These are phyloP conservation scores for Pelodytes ibericus DNA, from an alignment of 2,797 vertebrate species.

Conservation along the genomic window DNA sequence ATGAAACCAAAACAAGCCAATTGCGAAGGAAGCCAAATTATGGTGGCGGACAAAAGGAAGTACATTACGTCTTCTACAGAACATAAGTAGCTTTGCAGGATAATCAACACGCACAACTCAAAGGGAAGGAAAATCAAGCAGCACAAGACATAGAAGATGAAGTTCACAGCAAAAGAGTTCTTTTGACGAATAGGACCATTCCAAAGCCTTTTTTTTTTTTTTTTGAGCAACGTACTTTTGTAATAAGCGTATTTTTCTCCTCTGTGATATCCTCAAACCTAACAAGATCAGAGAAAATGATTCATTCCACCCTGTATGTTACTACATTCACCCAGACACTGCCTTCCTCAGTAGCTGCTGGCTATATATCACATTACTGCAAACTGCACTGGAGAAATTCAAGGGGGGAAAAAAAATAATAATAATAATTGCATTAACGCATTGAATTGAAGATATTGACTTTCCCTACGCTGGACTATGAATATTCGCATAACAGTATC, in stretches of 20 bases:
- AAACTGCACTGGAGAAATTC: constrained; percentile 64
- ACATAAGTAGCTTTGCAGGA: constrained; percentile 22
- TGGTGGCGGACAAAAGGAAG: constrained; percentile 20
- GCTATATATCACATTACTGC: constrained; percentile 74
- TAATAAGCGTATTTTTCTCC: constrained; percentile 60
- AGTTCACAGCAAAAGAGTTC: constrained; percentile 42
- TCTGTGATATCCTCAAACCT: constrained; percentile 68
- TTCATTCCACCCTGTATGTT: constrained; percentile 75
- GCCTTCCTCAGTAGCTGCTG: constrained; percentile 75
- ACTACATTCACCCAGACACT: constrained; percentile 70
- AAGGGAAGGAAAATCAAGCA: constrained; percentile 27
- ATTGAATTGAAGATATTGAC: constrained; percentile 78
- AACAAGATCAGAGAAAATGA: constrained; percentile 77
- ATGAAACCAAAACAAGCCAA: constrained; percentile 55
- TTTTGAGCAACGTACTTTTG: constrained; percentile 61
- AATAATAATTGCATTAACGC: constrained; percentile 77
- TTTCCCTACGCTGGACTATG: constrained; percentile 70
- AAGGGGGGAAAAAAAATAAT: constrained; percentile 53
- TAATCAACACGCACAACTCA: constrained; percentile 40
- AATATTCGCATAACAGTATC: constrained; percentile 46
- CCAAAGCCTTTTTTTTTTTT: constrained; percentile 54
- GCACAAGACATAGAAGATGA: constrained; percentile 27
- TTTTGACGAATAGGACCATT: constrained; percentile 55
- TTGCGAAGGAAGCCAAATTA: constrained; percentile 23
- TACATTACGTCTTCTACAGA: constrained; percentile 43